phyloP scores from a whole-genome alignment of 2,888 invertebrate species.

The Allacma fusca region DNA sequence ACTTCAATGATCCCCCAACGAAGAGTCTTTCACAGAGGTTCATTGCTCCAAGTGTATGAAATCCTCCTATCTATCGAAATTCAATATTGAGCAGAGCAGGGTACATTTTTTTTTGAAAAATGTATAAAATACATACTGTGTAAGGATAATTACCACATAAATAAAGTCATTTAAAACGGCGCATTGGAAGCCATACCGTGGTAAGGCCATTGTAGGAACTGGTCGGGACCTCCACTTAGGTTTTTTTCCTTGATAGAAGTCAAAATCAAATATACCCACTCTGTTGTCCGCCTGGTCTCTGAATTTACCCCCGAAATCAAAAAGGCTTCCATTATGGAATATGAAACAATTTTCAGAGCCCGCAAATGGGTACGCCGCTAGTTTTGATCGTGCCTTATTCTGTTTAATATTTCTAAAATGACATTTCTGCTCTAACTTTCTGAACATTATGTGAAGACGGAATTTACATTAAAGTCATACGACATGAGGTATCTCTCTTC shows the following conservation, averaged over 20 bases:
- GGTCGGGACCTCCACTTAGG: background rate
- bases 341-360: background rate
- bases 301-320: conserved; percentile 5
- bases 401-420: too few species aligned
- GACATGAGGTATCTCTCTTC: conserved; percentile 23
- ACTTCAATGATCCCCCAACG: background rate
- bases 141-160: background rate
- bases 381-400: conserved; percentile 5
- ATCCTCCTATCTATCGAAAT: background rate
- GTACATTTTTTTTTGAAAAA: too few species aligned
- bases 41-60: conserved; percentile 16
- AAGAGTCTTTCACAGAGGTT: background rate
- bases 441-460: too few species aligned
- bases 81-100: too few species aligned
- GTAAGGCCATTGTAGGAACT: conserved; percentile 9
- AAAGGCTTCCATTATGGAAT: conserved; percentile 1
- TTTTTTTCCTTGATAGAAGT: conserved; percentile 1
- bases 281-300: conserved; percentile 4
- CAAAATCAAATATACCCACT: conserved; percentile 19
- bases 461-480: conserved; percentile 13
- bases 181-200: conserved; percentile 11
- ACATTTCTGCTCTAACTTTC: too few species aligned
- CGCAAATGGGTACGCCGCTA: background rate
- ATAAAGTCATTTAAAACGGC: background rate
- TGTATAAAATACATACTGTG: background rate